Conservation (phyloP, 2,888 invertebrate genomes). For the Coecobrya sp. region DNA sequence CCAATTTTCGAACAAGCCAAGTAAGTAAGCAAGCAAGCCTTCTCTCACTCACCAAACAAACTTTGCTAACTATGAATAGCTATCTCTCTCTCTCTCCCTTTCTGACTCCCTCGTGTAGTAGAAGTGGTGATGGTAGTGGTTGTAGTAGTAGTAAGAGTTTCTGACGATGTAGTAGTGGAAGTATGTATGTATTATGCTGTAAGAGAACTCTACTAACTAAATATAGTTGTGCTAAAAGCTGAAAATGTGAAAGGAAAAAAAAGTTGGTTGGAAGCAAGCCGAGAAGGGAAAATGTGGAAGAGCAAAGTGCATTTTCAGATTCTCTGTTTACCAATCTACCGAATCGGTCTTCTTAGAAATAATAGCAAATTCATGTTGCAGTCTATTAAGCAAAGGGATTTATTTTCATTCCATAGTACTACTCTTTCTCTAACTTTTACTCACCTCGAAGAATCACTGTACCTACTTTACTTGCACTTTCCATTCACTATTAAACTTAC, state of each 20-base stretch:
- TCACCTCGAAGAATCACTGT: constrained; percentile 77
- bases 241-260: constrained; percentile 81
- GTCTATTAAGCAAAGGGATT: constrained; percentile 89
- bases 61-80: constrained; percentile 67
- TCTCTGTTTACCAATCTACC: constrained; percentile 87
- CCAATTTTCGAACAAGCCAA: constrained; percentile 66
- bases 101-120: constrained; percentile 40
- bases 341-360: constrained; percentile 88
- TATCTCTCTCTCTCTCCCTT: constrained; percentile 20
- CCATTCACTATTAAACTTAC: constrained; percentile 52
- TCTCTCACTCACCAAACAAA: constrained; percentile 58
- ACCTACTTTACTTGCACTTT: constrained; percentile 54
- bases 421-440: constrained; percentile 77
- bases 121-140: background rate
- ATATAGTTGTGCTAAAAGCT: constrained; percentile 77
- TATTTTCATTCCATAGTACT: constrained; percentile 88
- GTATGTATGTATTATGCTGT: background rate
- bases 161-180: background rate
- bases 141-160: constrained; percentile 20
- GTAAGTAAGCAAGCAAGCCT: constrained; percentile 51
- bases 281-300: constrained; percentile 85
- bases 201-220: constrained; percentile 64
- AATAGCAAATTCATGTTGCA: constrained; percentile 89
- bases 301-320: constrained; percentile 87
- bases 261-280: constrained; percentile 84